Base-by-base conservation (phyloP, 2,888 invertebrate species). In the Dendrolimus pini region DNA sequence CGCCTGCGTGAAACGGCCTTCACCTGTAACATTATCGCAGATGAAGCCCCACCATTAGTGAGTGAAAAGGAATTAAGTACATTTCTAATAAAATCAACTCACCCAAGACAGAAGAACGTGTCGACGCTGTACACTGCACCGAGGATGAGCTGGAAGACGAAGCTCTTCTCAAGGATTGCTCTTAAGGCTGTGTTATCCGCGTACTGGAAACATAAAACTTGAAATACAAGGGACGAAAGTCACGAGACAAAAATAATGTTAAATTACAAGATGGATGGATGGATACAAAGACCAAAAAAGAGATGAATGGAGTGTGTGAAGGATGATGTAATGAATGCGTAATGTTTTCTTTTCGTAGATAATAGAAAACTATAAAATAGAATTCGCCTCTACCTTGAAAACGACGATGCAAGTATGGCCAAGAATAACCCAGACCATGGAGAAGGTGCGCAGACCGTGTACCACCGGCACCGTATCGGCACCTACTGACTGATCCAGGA, bases 101-200 rank as follows among this genome's bases (percentile, higher is more conserved):
- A 92, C 93, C 93, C 92, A 54, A 94, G 93, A 77, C 96, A 96
- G 91, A 96, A 96, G 88, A 96, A 96, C 0, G 96, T 95, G 72
- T 96, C 96, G 1, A 96, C 96, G 61, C 95, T 95, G 79, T 95
- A 95, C 0, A 95, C 94, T 0, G 95, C 96, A 71, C 95, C 96
- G 61, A 95, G 92, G 64, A 96, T 93, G 0, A 95, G 94, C 85
- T 96, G 96, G 82, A 95, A 96, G 83, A 94, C 92, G 85, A 96
- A 95, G 71, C 95, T 94, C 78, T 94, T 93, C 81, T 96, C 95
- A 52, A 95, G 92, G 60, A 95, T 91, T 0, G 90, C 89, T 61
- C 89, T 86, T 72, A 94, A 88, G 57, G 94, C 95, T 77, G 95
- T 95, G 82, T 97, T 96, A 80, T 96, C 96, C 54, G 96, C 94